Base-by-base conservation (phyloP, 2,113 vertebrate species). In the Ellobius talpinus region DNA sequence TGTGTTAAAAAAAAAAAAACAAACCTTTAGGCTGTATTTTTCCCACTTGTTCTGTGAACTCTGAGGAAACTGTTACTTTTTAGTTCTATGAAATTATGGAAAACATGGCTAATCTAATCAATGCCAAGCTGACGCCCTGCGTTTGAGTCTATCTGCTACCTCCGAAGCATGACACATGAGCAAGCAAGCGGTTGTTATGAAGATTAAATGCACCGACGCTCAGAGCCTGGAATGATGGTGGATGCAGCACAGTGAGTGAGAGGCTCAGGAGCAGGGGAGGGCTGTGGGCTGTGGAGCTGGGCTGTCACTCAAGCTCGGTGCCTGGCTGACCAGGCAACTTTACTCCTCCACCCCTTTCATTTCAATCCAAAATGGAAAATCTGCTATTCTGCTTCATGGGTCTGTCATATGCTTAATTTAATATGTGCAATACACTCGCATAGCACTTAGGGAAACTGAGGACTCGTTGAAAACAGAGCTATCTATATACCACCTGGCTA, bases 51-150 rank as follows among this genome's bases (percentile, higher is more conserved):
- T 50, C 23, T 39, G 11, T 52, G 66, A 96, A 90, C 4, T 24
- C 82, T 52, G 61, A 95, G 86, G 52, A 97, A 93, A 91, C 3
- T n/a, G 52, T 68, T 87, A 93, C 50, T 76, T 88, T 92, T 72
- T 29, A 39, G 78, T 52, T 82, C 89, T 68, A 63, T 70, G 78
- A 39, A 85, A 24, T 90, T 33, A 74, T 9, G 47, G 16, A 87
- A 89, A 89, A 3, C 16, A 9, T 36, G 36, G 63, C 19, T 87
- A 36, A 58, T 36, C 89, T 81, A 68, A 55, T 52, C 36, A 39
- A 5, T 24, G 47, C 61, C 66, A 63, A 24, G 73, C 52, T 19
- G 74, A 77, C 66, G 58, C 36, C 81, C 33, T 52, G 39, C 81
- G 66, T 61, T 70, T 4, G 0, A 31, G 3, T n/a, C 19, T 45